These are phyloP conservation scores for Leptura quadrifasciata DNA, from an alignment of 2,888 invertebrate species.

Conservation along the genomic window DNA sequence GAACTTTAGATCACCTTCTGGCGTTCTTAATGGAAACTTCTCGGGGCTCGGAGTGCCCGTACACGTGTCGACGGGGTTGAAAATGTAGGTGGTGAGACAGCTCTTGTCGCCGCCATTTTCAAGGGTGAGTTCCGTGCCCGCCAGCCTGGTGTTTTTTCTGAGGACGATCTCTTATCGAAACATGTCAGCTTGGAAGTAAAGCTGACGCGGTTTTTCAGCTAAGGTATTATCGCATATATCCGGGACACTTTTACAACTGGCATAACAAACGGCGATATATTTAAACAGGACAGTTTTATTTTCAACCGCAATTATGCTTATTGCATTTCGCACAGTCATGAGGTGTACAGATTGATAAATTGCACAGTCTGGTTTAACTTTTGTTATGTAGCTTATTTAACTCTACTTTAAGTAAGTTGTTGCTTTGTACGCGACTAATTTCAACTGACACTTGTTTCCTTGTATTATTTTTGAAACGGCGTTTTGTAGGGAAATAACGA, in stretches of 20 bases:
- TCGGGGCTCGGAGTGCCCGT: slow-evolving; percentile 78
- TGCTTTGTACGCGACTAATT: not conserved
- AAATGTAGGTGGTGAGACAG: slow-evolving; percentile 75
- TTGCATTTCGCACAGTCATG: not conserved
- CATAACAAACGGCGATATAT: slow-evolving; percentile 15
- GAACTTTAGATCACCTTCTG: slow-evolving; percentile 48
- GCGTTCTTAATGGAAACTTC: slow-evolving; percentile 68
- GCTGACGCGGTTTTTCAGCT: slow-evolving; percentile 32
- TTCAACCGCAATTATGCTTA: not conserved
- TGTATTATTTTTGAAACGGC: not conserved
- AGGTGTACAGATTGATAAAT: not conserved
- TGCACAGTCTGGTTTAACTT: not conserved
- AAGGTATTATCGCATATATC: slow-evolving; percentile 22
- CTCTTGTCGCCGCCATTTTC: slow-evolving; percentile 69
- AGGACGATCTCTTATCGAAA: slow-evolving; percentile 40
- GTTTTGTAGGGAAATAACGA: not conserved
- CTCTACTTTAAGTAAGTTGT: not conserved
- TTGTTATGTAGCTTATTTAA: not conserved
- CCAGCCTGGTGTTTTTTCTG: slow-evolving; percentile 66
- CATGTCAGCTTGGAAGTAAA: slow-evolving; percentile 44
- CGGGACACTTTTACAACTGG: not conserved
- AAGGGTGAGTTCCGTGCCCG: slow-evolving; percentile 66
- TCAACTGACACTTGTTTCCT: not conserved
- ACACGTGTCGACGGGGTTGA: slow-evolving; percentile 77
- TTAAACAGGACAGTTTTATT: not conserved